Evolutionary conservation across 2,797 vertebrate species (phyloP), one percentile per base, ranked within the genome.

Genomic region (Coregonus ussuriensis): DNA sequence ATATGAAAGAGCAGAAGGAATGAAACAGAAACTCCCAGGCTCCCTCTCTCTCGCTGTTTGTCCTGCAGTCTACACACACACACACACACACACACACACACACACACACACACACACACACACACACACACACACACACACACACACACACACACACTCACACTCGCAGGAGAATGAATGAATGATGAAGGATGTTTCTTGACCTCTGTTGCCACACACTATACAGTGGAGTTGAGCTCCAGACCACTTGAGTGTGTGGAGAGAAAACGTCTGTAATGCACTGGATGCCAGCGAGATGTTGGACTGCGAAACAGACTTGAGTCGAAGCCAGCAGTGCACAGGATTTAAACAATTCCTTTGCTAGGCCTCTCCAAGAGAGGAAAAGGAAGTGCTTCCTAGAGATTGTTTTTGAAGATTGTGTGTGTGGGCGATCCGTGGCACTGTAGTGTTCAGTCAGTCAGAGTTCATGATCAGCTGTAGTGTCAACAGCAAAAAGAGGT

Each of bases 381-480:
- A 31, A 72, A 31, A 16, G 33, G 33, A 62, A 54, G 21, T 62
- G 31, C 33, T 16, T 56, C 54, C n/a, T 41, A 41, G 21, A 62
- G 51, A 72, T 25, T 25, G 25, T 25, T 25, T 25, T 25, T 25
- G 25, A 25, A 25, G 25, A 25, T 25, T 25, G 75, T 62, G 51
- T 59, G 66, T 71, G 33, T 16, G 67, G 18, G 35, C 1, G 62
- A 29, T 53, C 63, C 63, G 21, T 18, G 1, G 63, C 51, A 47
- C 6, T 65, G 35, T 33, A 15, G 21, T 41, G 35, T 31, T 35
- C n/a, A 25, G 6, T n/a, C n/a, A 62, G 35, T 9, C 15, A 54
- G 72, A 63, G 72, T 74, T 74, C 47, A 74, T 74, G 54, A 74
- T 74, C 54, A 74, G 54, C 56, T 41, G 72, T 74, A 67, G 74